phyloP scores from a whole-genome alignment of 37 sponge, comb jelly and placozoan species.

The Haliclona indistincta region DNA sequence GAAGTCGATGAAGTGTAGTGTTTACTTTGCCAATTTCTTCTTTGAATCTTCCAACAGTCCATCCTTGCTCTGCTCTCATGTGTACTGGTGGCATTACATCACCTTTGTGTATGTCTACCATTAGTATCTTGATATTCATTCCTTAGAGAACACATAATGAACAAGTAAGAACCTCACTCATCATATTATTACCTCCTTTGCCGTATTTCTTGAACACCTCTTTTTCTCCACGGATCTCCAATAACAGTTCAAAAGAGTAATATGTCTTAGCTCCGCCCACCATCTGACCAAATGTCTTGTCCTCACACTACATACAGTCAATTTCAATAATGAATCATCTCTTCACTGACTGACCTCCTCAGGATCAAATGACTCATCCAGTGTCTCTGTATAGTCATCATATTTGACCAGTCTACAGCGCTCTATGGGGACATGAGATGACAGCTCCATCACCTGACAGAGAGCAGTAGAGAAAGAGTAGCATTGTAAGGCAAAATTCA shows the following conservation, averaged over 20 bases:
- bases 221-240: slow-evolving; percentile 64
- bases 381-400: slow-evolving; percentile 83
- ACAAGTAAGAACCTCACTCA: no score
- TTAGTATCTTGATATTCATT: slow-evolving; percentile 60
- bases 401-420: slow-evolving; percentile 85
- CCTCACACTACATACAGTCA: slow-evolving; percentile 20
- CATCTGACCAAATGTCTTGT: slow-evolving; percentile 49
- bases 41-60: slow-evolving; percentile 69
- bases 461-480: no score
- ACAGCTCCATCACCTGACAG: slow-evolving; percentile 62
- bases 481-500: no score
- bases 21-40: slow-evolving; percentile 30
- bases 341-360: slow-evolving; percentile 56
- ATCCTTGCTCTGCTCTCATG: slow-evolving; percentile 56
- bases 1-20: no score
- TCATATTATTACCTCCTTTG: no score
- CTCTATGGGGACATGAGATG: slow-evolving; percentile 59
- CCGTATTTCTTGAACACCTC: slow-evolving; percentile 71
- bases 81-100: slow-evolving; percentile 25
- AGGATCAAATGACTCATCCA: slow-evolving; percentile 88
- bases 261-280: slow-evolving; percentile 75
- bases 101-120: slow-evolving; percentile 53
- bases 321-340: no score
- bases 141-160: slow-evolving; percentile 16
- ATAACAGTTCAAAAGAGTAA: slow-evolving; percentile 82